Evolutionary conservation across 2,888 invertebrate species (phyloP).

Genomic region (Tenthredo livida): DNA sequence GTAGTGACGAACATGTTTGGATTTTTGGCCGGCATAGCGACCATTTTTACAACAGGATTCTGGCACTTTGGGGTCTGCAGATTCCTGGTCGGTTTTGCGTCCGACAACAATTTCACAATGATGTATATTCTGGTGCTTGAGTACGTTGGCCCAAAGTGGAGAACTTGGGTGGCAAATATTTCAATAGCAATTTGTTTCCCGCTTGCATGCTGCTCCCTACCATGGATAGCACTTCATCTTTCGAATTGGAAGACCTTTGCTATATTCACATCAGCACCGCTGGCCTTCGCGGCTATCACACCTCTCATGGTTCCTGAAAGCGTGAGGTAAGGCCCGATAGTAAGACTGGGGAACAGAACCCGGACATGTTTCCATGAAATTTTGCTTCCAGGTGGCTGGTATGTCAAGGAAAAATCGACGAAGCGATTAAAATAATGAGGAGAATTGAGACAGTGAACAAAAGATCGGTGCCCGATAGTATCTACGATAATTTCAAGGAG

Average conservation of each 20-base stretch:
- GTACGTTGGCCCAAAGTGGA: conserved; percentile 79
- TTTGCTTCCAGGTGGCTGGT: conserved; percentile 58
- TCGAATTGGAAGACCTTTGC: conserved; percentile 78
- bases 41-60: conserved; percentile 58
- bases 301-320: conserved; percentile 79
- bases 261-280: conserved; percentile 78
- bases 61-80: conserved; percentile 65
- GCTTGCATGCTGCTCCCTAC: conserved; percentile 77
- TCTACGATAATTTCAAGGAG: conserved; percentile 79
- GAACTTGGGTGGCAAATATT: conserved; percentile 80
- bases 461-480: conserved; percentile 78
- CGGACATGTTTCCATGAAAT: background rate
- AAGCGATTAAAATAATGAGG: conserved; percentile 77
- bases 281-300: conserved; percentile 74
- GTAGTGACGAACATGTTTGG: conserved; percentile 66
- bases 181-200: conserved; percentile 80
- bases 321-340: conserved; percentile 74
- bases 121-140: conserved; percentile 77
- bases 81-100: conserved; percentile 65
- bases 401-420: conserved; percentile 70
- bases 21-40: conserved; percentile 63
- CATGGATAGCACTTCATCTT: conserved; percentile 79
- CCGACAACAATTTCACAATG: conserved; percentile 63
- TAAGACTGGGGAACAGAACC: background rate
- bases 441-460: conserved; percentile 79